These are phyloP conservation scores for Leucozona laternaria DNA, from an alignment of 2,888 invertebrate genomes.

Conservation along the genomic window DNA sequence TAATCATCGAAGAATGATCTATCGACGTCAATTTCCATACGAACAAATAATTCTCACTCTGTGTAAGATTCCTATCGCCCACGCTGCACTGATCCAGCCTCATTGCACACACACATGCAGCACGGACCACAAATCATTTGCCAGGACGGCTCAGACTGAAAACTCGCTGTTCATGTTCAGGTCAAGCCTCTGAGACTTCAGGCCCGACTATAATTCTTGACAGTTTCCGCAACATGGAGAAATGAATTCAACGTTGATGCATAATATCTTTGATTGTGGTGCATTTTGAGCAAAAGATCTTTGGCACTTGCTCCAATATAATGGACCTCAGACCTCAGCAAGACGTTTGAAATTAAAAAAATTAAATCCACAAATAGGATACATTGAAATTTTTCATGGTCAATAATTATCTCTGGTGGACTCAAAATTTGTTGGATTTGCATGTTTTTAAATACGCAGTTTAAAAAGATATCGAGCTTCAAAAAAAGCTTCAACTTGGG, in stretches of 20 bases:
- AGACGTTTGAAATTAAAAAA: background rate
- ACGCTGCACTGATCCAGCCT: constrained; percentile 48
- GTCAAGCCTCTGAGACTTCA: constrained; percentile 8
- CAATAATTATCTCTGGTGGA: background rate
- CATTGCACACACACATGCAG: constrained; percentile 37
- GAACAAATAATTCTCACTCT: constrained; percentile 75
- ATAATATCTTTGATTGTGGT: constrained; percentile 40
- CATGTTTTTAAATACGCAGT: background rate
- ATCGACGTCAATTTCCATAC: constrained; percentile 76
- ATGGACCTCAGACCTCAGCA: too few relatives aligned
- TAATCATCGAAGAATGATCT: constrained; percentile 74
- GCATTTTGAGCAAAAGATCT: constrained; percentile 10
- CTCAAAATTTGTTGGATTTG: background rate
- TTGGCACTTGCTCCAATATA: constrained; percentile 59
- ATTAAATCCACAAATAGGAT: background rate
- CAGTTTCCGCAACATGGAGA: constrained; percentile 69
- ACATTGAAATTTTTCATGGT: background rate
- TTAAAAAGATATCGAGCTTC: too few relatives aligned
- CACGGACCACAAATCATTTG: constrained; percentile 65
- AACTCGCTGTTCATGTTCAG: background rate
- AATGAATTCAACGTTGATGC: constrained; percentile 60
- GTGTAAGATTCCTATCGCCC: constrained; percentile 72
- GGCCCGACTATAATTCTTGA: constrained; percentile 67
- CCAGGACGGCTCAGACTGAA: constrained; percentile 5
- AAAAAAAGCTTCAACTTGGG: too few relatives aligned